Evolutionary conservation across 1,140 invertebrate species (phyloP).

Genomic region (Oncopodura yosiiana): DNA sequence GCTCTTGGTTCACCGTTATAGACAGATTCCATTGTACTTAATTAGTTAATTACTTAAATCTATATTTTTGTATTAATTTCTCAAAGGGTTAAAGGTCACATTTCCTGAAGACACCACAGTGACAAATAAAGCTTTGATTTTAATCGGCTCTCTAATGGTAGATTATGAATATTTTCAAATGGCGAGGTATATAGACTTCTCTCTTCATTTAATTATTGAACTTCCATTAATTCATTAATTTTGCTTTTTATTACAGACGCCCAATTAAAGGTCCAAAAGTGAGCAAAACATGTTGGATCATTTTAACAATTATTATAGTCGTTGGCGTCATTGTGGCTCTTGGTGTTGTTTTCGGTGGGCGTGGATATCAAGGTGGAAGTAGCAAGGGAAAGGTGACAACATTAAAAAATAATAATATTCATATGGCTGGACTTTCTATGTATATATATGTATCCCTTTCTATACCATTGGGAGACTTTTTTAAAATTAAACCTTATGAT

Average conservation of each 20-base stretch:
- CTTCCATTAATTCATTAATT: slow-evolving; percentile 8
- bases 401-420: neutral
- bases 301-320: slow-evolving; percentile 11
- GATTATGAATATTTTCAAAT: neutral
- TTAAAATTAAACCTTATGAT: neutral
- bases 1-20: too few species aligned
- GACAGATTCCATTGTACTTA: too few species aligned
- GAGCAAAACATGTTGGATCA: slow-evolving; percentile 17
- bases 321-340: slow-evolving; percentile 8
- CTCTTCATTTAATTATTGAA: neutral
- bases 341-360: slow-evolving; percentile 10
- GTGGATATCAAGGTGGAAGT: slow-evolving; percentile 8
- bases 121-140: slow-evolving; percentile 19
- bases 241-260: slow-evolving; percentile 13
- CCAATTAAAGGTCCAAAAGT: slow-evolving; percentile 7
- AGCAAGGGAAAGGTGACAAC: neutral
- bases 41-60: too few species aligned
- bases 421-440: neutral
- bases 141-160: slow-evolving; percentile 15
- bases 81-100: neutral
- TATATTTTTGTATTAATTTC: too few species aligned
- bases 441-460: neutral
- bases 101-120: slow-evolving; percentile 14
- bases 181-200: too few species aligned
- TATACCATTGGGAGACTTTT: slow-evolving; percentile 5